Percentiles rank a stretch among this genome's conserved stretches.
These are phyloP conservation scores for Linepithema humile DNA, from an alignment of 1,140 invertebrate species.

Conservation along the genomic window DNA sequence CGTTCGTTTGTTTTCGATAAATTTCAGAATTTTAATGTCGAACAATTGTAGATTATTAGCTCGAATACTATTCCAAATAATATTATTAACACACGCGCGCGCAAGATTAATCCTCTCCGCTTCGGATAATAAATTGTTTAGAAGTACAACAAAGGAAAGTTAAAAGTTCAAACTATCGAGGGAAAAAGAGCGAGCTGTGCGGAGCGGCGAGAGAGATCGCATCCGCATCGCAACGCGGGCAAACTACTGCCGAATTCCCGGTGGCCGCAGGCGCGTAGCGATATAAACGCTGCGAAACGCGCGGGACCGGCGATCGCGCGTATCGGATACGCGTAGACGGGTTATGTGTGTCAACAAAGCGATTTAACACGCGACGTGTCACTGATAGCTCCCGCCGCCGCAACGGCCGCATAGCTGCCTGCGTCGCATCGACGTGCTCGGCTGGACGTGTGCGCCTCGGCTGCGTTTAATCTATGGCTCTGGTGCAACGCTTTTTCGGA, in stretches of 20 bases:
- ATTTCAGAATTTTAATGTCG: not conserved
- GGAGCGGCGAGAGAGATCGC: not conserved
- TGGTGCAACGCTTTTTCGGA: slow-evolving; percentile 78
- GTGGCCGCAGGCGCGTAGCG: slow-evolving; percentile 53
- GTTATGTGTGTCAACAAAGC: slow-evolving; percentile 81
- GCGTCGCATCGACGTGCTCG: slow-evolving; percentile 65
- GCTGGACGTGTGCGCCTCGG: slow-evolving; percentile 74
- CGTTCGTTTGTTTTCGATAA: not conserved
- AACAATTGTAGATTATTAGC: not conserved
- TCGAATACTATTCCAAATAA: not conserved
- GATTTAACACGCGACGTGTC: slow-evolving; percentile 81
- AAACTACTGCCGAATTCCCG: slow-evolving; percentile 55
- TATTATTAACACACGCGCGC: not conserved
- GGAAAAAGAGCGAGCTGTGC: not conserved
- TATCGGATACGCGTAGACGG: slow-evolving; percentile 77
- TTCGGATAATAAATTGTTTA: not conserved
- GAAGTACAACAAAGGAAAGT: not conserved
- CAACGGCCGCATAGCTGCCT: slow-evolving; percentile 68
- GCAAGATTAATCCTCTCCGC: not conserved
- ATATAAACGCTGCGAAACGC: slow-evolving; percentile 41
- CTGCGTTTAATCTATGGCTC: slow-evolving; percentile 82
- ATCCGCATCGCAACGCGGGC: not conserved
- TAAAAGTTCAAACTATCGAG: not conserved
- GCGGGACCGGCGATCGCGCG: slow-evolving; percentile 65
- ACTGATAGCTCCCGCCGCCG: slow-evolving; percentile 77